Evolutionary conservation across 2,797 vertebrate species (phyloP), one percentile per base, ranked within the genome.

Genomic region (Synaphobranchus kaupii): DNA sequence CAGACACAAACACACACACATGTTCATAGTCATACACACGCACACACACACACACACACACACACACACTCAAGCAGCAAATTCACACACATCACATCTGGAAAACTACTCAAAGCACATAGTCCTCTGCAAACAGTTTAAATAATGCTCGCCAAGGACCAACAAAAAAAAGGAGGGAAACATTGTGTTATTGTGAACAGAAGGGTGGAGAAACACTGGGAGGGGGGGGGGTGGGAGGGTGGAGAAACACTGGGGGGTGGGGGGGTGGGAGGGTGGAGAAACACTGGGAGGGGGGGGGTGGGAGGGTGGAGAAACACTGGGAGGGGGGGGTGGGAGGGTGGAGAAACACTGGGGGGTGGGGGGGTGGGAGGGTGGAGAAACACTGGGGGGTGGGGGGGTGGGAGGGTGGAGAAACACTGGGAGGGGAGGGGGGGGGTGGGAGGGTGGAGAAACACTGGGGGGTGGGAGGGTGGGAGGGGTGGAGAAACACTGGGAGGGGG

Each of bases 31-130:
- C 8, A 85, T 56, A 88, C 85, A 87, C 92, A 87, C 92, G 4
- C 9, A 60, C 13, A 15, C 66, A 68, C n/a, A 31, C 20, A n/a
- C 20, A 68, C 63, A 68, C 63, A 68, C 63, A 68, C 25, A 28
- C n/a, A 28, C 25, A 28, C 4, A 28, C n/a, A 52, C 31, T 63
- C 81, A 31, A 39, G 39, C 39, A 22, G 82, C 83, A 60, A 85
- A 89, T 80, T 86, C 85, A 86, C 56, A 81, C 88, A 83, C 82
- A n/a, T n/a, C 83, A 87, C 89, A 89, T 83, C 88, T 90, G 84
- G 87, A 88, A 88, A 88, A 83, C 84, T 84, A 87, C 87, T 86
- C 83, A 81, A 66, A 85, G 82, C 90, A 89, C 58, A 85, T 1
- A 6, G 31, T 84, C 22, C 76, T 89, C 88, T 88, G 89, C 85